These are phyloP conservation scores for Dasypus novemcinctus DNA, from an alignment of 2,113 vertebrate species.

Conservation along the genomic window DNA sequence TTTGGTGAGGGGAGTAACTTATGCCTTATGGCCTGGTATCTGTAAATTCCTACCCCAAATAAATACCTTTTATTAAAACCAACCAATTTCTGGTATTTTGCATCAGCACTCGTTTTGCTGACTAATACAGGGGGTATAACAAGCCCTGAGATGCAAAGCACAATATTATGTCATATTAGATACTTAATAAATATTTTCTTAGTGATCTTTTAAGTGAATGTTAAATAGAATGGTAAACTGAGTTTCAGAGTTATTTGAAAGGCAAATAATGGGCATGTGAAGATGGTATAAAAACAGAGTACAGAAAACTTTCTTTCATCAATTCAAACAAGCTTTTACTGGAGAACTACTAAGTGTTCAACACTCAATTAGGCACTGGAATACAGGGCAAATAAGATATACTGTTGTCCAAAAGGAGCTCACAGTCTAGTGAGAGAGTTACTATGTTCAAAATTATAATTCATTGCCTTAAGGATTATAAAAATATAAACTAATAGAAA, in stretches of 20 bases:
- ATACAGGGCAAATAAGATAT: neutral
- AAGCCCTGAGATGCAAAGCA: neutral
- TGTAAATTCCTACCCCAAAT: no score
- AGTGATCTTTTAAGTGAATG: neutral
- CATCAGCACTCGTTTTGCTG: no score
- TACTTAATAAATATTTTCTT: neutral
- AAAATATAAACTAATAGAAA: neutral
- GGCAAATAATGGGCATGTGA: neutral
- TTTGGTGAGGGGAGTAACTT: no score
- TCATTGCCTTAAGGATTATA: neutral
- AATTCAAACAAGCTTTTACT: neutral
- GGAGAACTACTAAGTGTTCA: neutral
- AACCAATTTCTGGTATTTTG: no score
- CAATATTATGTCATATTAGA: neutral
- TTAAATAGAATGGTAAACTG: neutral
- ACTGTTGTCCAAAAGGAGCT: neutral
- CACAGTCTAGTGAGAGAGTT: neutral
- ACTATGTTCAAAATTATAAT: neutral
- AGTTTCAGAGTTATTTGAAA: slow-evolving; percentile 8
- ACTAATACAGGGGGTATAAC: no score
- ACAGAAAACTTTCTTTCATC: neutral
- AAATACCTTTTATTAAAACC: no score
- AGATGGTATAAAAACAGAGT: neutral
- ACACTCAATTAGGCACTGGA: neutral
- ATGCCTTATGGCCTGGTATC: no score